Base-by-base conservation (phyloP, 2,888 invertebrate species). In the Lithosia quadra region DNA sequence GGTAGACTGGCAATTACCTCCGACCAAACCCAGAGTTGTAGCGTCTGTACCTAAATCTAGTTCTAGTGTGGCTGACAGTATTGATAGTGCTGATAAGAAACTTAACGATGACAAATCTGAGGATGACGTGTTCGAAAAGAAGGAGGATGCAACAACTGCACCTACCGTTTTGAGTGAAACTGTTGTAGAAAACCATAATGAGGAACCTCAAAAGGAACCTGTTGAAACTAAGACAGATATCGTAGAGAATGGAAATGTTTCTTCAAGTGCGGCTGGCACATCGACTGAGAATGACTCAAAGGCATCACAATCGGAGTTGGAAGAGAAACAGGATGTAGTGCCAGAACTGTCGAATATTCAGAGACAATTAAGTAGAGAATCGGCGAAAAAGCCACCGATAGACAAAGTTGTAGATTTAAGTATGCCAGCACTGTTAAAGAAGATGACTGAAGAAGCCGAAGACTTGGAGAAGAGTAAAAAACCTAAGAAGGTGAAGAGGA, bases 1-100 rank as follows among this genome's bases (percentile, higher is more conserved):
- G 15, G 77, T 95, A 18, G 91, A 94, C 82, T 94, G 94, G 94
- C 91, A 89, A 67, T 84, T 95, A 76, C 95, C 95, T 33, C 94
- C 95, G 3, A 95, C 95, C 11, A 90, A 89, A 75, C 94, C 95
- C 2, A 88, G 91, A 76, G 89, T 95, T n/a, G 90, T 95, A 39
- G 92, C 88, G 63, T 92, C 93, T 18, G 91, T 94, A 67, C 92
- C 93, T 21, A 95, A 95, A 82, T 91, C 93, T 49, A 88, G 85
- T 69, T 91, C 92, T 49, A 91, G 91, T 83, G 85, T 78, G 43
- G 86, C 86, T 58, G 92, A 90, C 69, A 91, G 90, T 75, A 69
- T 87, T 67, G 90, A 89, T 70, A 88, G 84, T 69, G 82, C 76
- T 43, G 88, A 86, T 73, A 90, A 86, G 61, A 88, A 84, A 78